Evolutionary conservation across 2,888 invertebrate species (phyloP), one percentile per base, ranked within the genome.

Genomic region (Andrena bicolor): DNA sequence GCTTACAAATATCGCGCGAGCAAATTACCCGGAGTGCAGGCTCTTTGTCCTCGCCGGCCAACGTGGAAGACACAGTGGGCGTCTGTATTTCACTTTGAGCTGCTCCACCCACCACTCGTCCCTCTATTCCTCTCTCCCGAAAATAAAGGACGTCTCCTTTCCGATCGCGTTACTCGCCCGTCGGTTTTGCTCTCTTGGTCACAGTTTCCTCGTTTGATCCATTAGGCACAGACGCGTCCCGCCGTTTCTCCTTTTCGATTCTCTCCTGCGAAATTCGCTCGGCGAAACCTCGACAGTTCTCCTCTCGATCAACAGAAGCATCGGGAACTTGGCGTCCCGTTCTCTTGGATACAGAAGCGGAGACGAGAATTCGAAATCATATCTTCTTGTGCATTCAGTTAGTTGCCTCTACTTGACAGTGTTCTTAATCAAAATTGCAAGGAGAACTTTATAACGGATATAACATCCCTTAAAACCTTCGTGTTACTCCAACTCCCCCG

Each of bases 1-100:
- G 56, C 60, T 65, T 84, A 72, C 78, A 85, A 84, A 84, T 76
- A 85, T 77, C 78, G 30, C 58, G 77, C 28, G 75, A 73, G 81
- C 71, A 84, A 75, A 84, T 73, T 82, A 83, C 82, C 69, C 26
- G 65, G 65, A 77, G 69, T 26, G 77, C 60, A n/a, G 20, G 35
- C 72, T 72, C 79, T 79, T 79, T 76, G 84, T 76, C 72, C 83
- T 74, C 66, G 48, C 28, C 23, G 65, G 66, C 53, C 75, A 75
- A 53, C 76, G 65, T 48, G 51, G 82, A 64, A 63, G 63, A 71
- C 68, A 65, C 69, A 58, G 41, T 16, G n/a, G 51, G 75, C 56
- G 49, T 69, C 72, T 76, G 71, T 75, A 75, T 79, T 75, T 83
- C 75, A 76, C 83, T 79, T 64, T 71, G 78, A 80, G 80, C 64